Percentiles rank a stretch among this genome's conserved stretches.
Evolutionary conservation across 1,140 invertebrate genomes (phyloP).

Genomic region (Berghia stephanieae): DNA sequence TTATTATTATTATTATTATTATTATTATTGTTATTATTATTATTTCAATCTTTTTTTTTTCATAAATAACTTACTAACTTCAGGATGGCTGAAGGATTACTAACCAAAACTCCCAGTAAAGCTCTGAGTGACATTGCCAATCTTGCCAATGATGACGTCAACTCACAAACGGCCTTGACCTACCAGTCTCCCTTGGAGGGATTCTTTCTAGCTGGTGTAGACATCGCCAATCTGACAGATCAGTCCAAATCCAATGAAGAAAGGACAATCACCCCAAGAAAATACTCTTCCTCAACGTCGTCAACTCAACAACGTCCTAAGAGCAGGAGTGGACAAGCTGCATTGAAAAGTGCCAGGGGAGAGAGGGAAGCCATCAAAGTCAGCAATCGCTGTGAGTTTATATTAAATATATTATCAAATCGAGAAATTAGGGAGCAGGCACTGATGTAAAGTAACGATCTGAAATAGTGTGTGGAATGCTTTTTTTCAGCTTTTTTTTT

Average conservation of each 20-base stretch:
- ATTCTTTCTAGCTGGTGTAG: conserved; percentile 48
- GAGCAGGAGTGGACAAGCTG: conserved; percentile 30
- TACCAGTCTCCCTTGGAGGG: conserved; percentile 39
- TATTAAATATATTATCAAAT: too few species aligned
- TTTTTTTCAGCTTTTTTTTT: too few species aligned
- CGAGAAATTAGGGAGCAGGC: too few species aligned
- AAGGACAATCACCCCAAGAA: conserved; percentile 15
- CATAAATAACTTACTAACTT: background rate
- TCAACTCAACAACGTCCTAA: conserved; percentile 15
- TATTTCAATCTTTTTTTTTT: background rate
- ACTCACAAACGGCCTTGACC: background rate
- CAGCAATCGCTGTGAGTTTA: conserved; percentile 51
- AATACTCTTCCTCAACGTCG: conserved; percentile 29
- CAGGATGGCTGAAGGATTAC: background rate
- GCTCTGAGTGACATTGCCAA: conserved; percentile 16
- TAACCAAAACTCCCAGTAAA: conserved; percentile 21
- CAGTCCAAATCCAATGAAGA: conserved; percentile 22
- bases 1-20: background rate
- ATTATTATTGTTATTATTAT: background rate
- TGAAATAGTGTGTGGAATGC: too few species aligned
- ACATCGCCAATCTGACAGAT: too few species aligned
- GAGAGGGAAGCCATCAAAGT: conserved; percentile 44
- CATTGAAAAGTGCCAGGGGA: background rate
- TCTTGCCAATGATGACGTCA: background rate
- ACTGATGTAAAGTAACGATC: too few species aligned